These are phyloP conservation scores for Sinopyrophorus schimmeli DNA, from an alignment of 2,888 invertebrate genomes.

Conservation along the genomic window DNA sequence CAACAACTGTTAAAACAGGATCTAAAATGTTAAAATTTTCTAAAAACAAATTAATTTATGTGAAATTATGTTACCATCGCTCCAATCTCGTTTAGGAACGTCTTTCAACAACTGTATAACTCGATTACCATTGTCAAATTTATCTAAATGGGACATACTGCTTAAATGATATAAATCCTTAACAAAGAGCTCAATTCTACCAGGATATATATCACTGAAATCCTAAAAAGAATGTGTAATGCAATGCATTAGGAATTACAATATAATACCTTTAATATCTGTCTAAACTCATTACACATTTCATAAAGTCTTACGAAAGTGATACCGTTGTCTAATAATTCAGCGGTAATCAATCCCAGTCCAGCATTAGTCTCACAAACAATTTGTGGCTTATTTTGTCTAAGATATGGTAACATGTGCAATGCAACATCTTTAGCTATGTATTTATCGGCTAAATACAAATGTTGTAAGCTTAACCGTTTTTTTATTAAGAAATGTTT, in stretches of 20 bases:
- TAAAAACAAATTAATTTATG: constrained; percentile 3
- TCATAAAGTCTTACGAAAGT: constrained; percentile 65
- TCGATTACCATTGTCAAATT: constrained; percentile 60
- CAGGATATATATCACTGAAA: constrained; percentile 53
- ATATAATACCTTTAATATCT: constrained; percentile 52
- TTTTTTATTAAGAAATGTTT: constrained; percentile 29
- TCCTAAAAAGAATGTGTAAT: constrained; percentile 46
- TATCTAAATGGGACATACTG: constrained; percentile 63
- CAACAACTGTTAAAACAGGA: constrained; percentile 63
- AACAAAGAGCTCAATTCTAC: constrained; percentile 55
- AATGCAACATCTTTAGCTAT: constrained; percentile 29
- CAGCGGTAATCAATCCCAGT: constrained; percentile 64
- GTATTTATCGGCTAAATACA: constrained; percentile 33
- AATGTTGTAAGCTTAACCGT: constrained; percentile 15
- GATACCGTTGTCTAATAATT: constrained; percentile 59
- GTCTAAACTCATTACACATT: constrained; percentile 57
- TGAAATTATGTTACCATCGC: constrained; percentile 53
- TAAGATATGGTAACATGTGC: constrained; percentile 34
- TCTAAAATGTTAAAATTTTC: constrained; percentile 50
- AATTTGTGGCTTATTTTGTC: constrained; percentile 42
- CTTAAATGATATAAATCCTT: constrained; percentile 64
- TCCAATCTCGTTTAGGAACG: constrained; percentile 56
- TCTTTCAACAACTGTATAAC: constrained; percentile 59
- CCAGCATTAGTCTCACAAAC: constrained; percentile 74
- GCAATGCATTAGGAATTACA: constrained; percentile 8